Conservation (phyloP, 2,888 invertebrate genomes). For the Morpho helenor region DNA sequence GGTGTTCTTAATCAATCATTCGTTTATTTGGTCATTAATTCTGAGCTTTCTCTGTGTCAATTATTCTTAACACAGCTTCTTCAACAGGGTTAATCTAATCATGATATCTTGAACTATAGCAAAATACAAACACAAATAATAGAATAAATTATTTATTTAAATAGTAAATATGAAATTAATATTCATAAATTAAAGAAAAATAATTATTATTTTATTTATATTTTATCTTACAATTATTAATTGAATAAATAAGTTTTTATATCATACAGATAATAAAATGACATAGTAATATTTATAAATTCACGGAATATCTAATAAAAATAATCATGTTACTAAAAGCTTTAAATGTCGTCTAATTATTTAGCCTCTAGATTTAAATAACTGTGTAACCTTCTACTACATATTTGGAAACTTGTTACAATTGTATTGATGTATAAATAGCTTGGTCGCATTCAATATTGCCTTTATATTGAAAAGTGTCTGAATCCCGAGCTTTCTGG, state of each 20-base stretch:
- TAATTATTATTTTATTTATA: too few species aligned
- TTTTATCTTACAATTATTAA: too few species aligned
- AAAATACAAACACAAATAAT: neutral
- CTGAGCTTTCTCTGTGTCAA: constrained; percentile 27
- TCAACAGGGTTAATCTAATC: constrained; percentile 20
- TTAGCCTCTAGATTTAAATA: constrained; percentile 4
- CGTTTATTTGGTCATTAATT: constrained; percentile 13
- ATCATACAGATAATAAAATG: too few species aligned
- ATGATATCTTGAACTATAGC: neutral
- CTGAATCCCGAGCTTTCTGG: constrained; percentile 10
- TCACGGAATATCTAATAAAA: neutral
- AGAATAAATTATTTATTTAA: neutral
- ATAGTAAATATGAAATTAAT: neutral
- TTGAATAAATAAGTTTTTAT: too few species aligned
- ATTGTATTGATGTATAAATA: constrained; percentile 5
- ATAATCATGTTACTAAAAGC: constrained; percentile 13
- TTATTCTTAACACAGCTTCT: constrained; percentile 21
- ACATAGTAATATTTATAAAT: neutral
- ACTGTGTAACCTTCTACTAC: neutral
- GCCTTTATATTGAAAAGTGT: constrained; percentile 19
- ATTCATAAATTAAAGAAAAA: too few species aligned
- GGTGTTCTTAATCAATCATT: constrained; percentile 3
- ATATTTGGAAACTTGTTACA: constrained; percentile 9
- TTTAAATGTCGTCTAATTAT: constrained; percentile 25
- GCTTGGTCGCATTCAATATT: constrained; percentile 13